Evolutionary conservation across 1,140 invertebrate genomes (phyloP).

Genomic region (Drosophila pectinifera): DNA sequence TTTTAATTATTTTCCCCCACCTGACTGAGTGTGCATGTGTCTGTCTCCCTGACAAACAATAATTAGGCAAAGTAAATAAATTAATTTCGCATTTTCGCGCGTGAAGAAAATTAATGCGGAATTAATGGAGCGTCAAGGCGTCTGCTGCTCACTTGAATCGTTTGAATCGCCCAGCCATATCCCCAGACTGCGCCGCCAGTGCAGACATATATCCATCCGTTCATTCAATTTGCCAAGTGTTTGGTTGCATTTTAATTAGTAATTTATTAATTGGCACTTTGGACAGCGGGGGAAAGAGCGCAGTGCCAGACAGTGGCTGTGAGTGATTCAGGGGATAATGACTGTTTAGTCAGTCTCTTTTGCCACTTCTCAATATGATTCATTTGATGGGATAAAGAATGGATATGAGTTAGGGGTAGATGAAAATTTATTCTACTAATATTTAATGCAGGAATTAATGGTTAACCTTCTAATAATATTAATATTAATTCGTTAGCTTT

Average conservation of each 20-base stretch:
- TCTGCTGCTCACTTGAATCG: constrained; percentile 36
- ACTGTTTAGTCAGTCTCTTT: background rate
- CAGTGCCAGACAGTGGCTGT: constrained; percentile 12
- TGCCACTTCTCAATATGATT: constrained; percentile 10
- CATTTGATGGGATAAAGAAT: background rate
- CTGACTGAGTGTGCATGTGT: background rate
- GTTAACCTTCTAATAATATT: no score
- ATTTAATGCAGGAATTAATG: no score
- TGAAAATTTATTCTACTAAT: no score
- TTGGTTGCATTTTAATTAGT: constrained; percentile 72
- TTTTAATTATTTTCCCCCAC: constrained; percentile 29
- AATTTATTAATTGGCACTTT: constrained; percentile 69
- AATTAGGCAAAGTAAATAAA: constrained; percentile 77
- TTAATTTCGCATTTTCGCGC: constrained; percentile 77
- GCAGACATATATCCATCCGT: constrained; percentile 21
- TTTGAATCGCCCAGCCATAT: constrained; percentile 42
- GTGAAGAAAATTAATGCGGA: constrained; percentile 80
- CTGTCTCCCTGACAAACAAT: constrained; percentile 26
- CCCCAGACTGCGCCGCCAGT: constrained; percentile 20
- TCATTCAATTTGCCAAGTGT: constrained; percentile 48
- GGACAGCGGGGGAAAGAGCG: background rate
- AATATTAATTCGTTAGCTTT: no score
- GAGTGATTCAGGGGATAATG: constrained; percentile 24
- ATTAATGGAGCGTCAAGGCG: constrained; percentile 79
- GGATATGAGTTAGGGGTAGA: no score